Conservation (phyloP, 2,113 vertebrate genomes). For the Dromiciops gliroides region DNA sequence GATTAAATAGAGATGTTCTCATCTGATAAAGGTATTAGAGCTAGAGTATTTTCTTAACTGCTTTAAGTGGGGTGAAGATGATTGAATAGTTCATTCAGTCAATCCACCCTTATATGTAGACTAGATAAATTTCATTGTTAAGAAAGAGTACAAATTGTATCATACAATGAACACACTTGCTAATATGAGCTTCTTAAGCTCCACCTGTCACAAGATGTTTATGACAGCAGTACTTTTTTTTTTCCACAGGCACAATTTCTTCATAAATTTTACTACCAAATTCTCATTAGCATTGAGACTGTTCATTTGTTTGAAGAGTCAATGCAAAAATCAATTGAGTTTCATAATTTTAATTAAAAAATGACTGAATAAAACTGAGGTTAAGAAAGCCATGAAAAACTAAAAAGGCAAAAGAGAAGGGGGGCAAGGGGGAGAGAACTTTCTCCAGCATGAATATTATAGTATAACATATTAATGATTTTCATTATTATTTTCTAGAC, state of each 20-base stretch:
- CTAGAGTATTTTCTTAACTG: not conserved
- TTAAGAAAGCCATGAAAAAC: not conserved
- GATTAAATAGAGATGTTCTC: not conserved
- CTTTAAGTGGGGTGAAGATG: not conserved
- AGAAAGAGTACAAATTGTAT: not conserved
- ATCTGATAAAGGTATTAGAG: not conserved
- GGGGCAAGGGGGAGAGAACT: not conserved
- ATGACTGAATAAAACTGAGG: not conserved
- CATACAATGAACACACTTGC: not conserved
- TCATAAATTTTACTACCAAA: not conserved
- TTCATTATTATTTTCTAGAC: not conserved
- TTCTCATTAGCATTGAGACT: not conserved
- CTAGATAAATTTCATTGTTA: not conserved
- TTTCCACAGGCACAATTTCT: not conserved
- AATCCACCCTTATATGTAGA: not conserved
- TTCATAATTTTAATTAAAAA: not conserved
- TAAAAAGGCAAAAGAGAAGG: not conserved
- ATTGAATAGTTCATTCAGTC: not conserved
- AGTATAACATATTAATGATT: not conserved
- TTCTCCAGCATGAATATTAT: not conserved
- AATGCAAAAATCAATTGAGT: not conserved
- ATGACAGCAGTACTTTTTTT: not conserved
- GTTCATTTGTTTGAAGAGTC: not conserved
- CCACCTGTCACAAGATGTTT: not conserved
- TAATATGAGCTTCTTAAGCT: not conserved